Percentiles rank a stretch among this genome's conserved stretches.
These are phyloP conservation scores for Platycheirus albimanus DNA, from an alignment of 2,888 invertebrate species.

Conservation along the genomic window DNA sequence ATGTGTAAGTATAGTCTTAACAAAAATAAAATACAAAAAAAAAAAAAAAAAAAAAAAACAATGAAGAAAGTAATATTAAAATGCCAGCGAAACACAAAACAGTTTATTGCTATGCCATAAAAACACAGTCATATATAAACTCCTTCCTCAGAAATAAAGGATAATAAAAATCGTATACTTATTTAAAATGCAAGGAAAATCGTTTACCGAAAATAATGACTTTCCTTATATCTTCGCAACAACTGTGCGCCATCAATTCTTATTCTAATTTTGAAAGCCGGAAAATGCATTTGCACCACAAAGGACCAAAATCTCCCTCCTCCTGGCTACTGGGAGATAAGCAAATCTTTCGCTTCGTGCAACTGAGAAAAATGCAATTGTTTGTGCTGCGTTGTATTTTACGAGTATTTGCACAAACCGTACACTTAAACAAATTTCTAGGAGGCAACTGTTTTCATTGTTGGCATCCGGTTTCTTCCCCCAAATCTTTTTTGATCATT, in stretches of 20 bases:
- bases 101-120: constrained; percentile 68
- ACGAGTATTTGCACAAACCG: constrained; percentile 41
- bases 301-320: constrained; percentile 17
- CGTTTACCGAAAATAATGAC: constrained; percentile 39
- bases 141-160: constrained; percentile 28
- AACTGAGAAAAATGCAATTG: constrained; percentile 48
- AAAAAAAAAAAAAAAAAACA: too few species aligned
- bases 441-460: constrained; percentile 70
- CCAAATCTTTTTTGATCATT: constrained; percentile 16
- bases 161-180: constrained; percentile 55
- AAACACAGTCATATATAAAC: constrained; percentile 24
- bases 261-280: constrained; percentile 46
- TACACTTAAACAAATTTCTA: constrained; percentile 48
- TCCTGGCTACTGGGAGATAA: constrained; percentile 1
- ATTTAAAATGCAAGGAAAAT: constrained; percentile 59
- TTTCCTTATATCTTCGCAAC: constrained; percentile 7
- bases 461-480: constrained; percentile 63
- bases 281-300: constrained; percentile 58
- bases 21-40: too few species aligned
- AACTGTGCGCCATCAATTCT: constrained; percentile 50
- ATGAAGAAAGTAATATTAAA: constrained; percentile 51
- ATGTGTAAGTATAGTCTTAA: constrained; percentile 11
- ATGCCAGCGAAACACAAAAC: constrained; percentile 63
- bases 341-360: neutral
- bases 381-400: constrained; percentile 39